Base-by-base conservation (phyloP, 1,140 invertebrate genomes). In the Daktulosphaira vitifoliae region DNA sequence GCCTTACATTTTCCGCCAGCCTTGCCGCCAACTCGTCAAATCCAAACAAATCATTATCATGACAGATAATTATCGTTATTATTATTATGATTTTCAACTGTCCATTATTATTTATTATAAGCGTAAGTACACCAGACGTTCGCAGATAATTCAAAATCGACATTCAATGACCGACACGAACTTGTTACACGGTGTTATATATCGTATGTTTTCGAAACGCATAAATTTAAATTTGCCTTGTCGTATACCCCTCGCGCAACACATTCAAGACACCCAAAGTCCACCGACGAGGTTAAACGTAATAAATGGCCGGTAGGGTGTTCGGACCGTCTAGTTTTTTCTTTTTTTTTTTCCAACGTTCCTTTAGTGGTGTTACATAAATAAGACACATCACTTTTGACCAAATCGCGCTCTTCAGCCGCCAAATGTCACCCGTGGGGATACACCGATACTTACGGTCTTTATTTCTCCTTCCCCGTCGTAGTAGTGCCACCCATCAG, bases 321-420 rank as follows among this genome's bases (percentile, higher is more conserved):
- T 62, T 62, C 20, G 18, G 56, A 39, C 46, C 29, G 56, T 62
- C 56, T 33, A 11, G 5, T 33, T 11, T 33, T 33, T 33, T 11
- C 5, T 33, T 33, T 33, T 33, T 62, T 62, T 59, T 44, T 48
- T 62, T 62, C 13, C 23, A 23, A 25, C 56, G 56, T 62, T 62
- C 25, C 56, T 38, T 62, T 62, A 25, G 20, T n/a, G n/a, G n/a
- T n/a, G n/a, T n/a, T 62, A 62, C 11, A 33, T 62, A 62, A 62
- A 62, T 62, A 62, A 62, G 56, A 62, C 56, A 62, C 56, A 62
- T 62, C 56, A 48, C 56, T 62, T 62, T 39, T 62, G 56, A 62
- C 56, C 44, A 62, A 62, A 62, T 62, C 56, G 56, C 56, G 44
- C 56, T 62, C n/a, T 62, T 48, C 56, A 25, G 46, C 44, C 56